Evolutionary conservation across 2,888 invertebrate genomes (phyloP).

Genomic region (Euspilapteryx auroguttella): DNA sequence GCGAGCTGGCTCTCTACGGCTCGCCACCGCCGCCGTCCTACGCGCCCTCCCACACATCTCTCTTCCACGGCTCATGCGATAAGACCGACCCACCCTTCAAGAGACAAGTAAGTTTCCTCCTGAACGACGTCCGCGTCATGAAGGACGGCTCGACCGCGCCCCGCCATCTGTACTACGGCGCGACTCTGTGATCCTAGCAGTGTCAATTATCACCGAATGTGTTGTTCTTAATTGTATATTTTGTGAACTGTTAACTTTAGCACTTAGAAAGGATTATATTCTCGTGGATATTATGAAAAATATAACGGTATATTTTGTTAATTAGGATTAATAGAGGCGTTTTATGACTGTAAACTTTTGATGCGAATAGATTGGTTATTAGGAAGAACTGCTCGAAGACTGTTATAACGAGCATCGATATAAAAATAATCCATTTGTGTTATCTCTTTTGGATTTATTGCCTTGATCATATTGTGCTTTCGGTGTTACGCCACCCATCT

Average conservation of each 20-base stretch:
- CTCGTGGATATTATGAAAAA: too few relatives aligned
- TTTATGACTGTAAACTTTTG: too few relatives aligned
- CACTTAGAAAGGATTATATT: too few relatives aligned
- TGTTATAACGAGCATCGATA: too few relatives aligned
- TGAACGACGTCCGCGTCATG: conserved; percentile 78
- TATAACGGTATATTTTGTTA: too few relatives aligned
- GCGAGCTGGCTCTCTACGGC: conserved; percentile 65
- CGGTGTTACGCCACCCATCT: conserved; percentile 49
- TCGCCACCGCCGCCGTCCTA: conserved; percentile 49
- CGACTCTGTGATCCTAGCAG: conserved; percentile 13
- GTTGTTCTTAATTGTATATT: conserved; percentile 45
- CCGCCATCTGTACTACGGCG: conserved; percentile 10
- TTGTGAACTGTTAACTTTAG: conserved; percentile 54
- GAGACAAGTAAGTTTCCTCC: conserved; percentile 85
- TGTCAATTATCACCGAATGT: conserved; percentile 32
- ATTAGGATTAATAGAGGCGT: too few relatives aligned
- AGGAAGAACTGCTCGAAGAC: too few relatives aligned
- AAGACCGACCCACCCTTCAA: conserved; percentile 69
- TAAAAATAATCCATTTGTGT: too few relatives aligned
- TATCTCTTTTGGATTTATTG: not conserved
- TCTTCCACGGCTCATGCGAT: conserved; percentile 59
- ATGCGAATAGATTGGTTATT: too few relatives aligned
- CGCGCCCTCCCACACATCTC: conserved; percentile 59
- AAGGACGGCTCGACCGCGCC: conserved; percentile 65
- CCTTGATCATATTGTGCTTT: conserved; percentile 46